These are phyloP conservation scores for Malurus leucopterus DNA, from an alignment of 2,797 vertebrate species.

Conservation along the genomic window DNA sequence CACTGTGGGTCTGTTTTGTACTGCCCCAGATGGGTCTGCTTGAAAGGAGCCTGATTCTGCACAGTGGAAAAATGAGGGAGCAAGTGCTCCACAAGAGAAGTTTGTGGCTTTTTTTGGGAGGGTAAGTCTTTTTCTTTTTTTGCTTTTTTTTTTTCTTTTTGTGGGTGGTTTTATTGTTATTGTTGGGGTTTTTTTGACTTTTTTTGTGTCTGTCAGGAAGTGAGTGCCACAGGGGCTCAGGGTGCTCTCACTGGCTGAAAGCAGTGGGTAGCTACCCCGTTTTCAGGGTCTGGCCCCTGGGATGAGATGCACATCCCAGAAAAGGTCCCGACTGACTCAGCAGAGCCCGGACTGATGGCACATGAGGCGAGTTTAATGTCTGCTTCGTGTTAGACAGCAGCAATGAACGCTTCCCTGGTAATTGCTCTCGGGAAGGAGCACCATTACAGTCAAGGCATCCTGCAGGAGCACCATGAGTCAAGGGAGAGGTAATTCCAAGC, in stretches of 20 bases:
- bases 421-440: conserved; percentile 12
- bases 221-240: neutral
- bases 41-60: neutral
- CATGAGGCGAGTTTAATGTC: neutral
- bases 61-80: neutral
- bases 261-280: neutral
- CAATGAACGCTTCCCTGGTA: conserved; percentile 5
- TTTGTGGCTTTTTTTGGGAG: neutral
- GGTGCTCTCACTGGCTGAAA: neutral
- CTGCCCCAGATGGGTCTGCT: neutral
- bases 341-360: neutral
- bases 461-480: conserved; percentile 36
- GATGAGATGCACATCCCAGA: neutral
- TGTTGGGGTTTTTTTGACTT: neutral
- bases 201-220: neutral
- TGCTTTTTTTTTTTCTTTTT: neutral
- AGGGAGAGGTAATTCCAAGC: conserved; percentile 21
- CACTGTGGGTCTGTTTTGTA: neutral
- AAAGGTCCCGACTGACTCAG: neutral
- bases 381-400: neutral
- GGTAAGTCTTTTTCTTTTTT: neutral
- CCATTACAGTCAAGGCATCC: neutral
- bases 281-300: neutral
- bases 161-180: no score
- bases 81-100: neutral